A percentile compares a stretch with the other conserved stretches of the same genome.
Evolutionary conservation across 2,113 vertebrate genomes (phyloP).

Genomic region (Phoenicopterus ruber): DNA sequence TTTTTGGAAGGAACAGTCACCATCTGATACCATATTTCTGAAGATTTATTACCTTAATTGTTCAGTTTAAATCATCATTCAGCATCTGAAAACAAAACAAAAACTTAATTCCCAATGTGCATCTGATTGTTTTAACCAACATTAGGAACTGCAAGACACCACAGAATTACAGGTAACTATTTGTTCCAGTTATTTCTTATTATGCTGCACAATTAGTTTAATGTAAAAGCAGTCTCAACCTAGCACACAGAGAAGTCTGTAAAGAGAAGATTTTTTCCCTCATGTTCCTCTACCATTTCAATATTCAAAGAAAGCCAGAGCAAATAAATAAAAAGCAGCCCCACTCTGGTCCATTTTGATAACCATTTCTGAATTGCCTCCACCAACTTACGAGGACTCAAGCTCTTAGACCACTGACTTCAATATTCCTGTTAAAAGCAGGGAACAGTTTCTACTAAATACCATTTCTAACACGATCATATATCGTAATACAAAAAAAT

Average conservation of each 20-base stretch:
- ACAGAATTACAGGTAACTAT: neutral
- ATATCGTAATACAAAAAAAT: neutral
- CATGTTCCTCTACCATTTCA: neutral
- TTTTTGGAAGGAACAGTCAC: neutral
- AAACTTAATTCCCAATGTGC: neutral
- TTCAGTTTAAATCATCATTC: slow-evolving; percentile 7
- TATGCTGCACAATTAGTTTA: neutral
- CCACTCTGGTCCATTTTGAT: neutral
- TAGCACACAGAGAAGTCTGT: neutral
- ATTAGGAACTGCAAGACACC: neutral
- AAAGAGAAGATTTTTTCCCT: neutral
- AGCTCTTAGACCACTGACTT: neutral
- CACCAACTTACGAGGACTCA: neutral
- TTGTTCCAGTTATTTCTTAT: neutral
- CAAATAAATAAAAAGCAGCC: neutral
- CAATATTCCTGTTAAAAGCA: neutral
- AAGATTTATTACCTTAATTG: neutral
- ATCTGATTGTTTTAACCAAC: neutral
- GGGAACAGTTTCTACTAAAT: neutral
- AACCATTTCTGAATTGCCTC: neutral
- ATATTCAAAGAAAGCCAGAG: neutral
- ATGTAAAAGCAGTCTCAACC: neutral
- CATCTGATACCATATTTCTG: neutral
- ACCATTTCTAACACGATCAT: neutral
- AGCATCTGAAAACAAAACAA: slow-evolving; percentile 1